Evolutionary conservation across 2,888 invertebrate species (phyloP).

Genomic region (Tolmerus cingulatus): DNA sequence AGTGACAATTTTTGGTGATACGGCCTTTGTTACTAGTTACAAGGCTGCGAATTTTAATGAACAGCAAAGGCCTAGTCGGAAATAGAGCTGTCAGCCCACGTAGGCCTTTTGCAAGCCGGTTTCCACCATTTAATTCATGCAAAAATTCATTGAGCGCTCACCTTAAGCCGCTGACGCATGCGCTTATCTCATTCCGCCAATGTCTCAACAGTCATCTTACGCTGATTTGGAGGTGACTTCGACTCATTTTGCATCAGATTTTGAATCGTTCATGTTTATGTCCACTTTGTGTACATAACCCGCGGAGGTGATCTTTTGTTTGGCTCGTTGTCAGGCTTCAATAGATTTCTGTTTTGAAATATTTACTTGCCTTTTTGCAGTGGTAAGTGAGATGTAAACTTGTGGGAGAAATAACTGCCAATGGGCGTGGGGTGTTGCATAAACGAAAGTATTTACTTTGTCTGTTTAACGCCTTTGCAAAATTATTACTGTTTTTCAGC

Average conservation of each 20-base stretch:
- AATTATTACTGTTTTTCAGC: not conserved
- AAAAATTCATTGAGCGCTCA: conserved; percentile 7
- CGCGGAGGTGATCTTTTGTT: not conserved
- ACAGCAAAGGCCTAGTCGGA: not conserved
- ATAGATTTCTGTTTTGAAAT: not conserved
- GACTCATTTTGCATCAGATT: not conserved
- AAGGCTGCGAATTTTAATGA: not conserved
- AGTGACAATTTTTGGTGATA: not conserved
- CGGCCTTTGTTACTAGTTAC: not conserved
- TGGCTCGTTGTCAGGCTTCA: not conserved
- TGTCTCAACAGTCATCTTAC: not conserved
- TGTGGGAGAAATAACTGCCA: not conserved
- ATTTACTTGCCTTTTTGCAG: not conserved
- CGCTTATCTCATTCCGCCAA: not conserved
- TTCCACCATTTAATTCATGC: not conserved
- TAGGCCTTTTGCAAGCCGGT: not conserved
- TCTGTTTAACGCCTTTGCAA: not conserved
- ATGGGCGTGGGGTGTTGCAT: not conserved
- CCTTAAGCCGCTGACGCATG: conserved; percentile 9
- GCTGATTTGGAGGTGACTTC: not conserved
- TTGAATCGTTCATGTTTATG: not conserved
- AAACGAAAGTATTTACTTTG: not conserved
- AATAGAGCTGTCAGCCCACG: not conserved
- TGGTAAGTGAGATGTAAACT: not conserved
- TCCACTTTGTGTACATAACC: not conserved